Evolutionary conservation across 2,888 invertebrate genomes (phyloP).

Genomic region (Habrosyne pyritoides): DNA sequence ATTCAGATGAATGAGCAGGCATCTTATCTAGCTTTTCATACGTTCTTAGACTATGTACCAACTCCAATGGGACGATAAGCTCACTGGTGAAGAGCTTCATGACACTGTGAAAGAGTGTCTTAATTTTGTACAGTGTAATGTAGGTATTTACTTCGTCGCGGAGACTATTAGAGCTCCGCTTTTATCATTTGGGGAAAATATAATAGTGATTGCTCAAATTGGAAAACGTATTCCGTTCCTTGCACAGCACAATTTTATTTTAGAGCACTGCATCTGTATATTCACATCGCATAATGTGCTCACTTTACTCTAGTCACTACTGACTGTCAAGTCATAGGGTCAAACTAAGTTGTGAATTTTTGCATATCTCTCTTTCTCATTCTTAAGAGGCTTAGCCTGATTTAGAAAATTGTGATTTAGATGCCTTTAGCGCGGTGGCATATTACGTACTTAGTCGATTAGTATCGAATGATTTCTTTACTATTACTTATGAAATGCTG

Average conservation of each 20-base stretch:
- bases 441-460: conserved; percentile 28
- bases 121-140: not conserved
- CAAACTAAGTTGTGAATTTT: conserved; percentile 70
- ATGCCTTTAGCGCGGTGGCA: conserved; percentile 74
- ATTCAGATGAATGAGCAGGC: not conserved
- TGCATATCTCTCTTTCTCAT: conserved; percentile 73
- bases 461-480: conserved; percentile 23
- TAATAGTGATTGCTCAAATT: conserved; percentile 60
- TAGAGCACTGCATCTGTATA: conserved; percentile 28
- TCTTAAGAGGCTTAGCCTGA: conserved; percentile 68
- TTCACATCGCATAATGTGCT: conserved; percentile 13
- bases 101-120: not conserved
- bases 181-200: conserved; percentile 14
- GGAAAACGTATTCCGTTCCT: conserved; percentile 62
- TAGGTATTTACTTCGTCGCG: conserved; percentile 8
- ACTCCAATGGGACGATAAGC: not conserved
- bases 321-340: conserved; percentile 23
- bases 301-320: conserved; percentile 10
- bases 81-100: not conserved
- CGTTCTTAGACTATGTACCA: not conserved
- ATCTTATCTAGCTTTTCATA: not conserved
- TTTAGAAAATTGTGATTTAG: conserved; percentile 74
- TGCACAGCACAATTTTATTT: conserved; percentile 52
- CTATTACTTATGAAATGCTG: conserved; percentile 47
- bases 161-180: conserved; percentile 24